These are phyloP conservation scores for Helostoma temminkii DNA, from an alignment of 2,797 vertebrate genomes.

Conservation along the genomic window DNA sequence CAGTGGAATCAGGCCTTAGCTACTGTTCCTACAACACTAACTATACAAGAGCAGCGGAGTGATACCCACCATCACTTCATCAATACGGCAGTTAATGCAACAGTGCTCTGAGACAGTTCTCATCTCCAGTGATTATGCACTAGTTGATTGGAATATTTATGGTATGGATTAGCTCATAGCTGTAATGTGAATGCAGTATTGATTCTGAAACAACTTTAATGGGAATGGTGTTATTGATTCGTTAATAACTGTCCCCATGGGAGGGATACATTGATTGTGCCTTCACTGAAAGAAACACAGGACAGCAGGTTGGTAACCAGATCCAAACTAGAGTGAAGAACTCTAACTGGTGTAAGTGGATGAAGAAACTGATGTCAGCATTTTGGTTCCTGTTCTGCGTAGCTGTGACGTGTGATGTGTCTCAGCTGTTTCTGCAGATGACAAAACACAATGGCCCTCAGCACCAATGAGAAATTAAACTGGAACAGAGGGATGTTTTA, in stretches of 20 bases:
- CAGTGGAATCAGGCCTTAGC: no score
- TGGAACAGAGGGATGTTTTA: constrained; percentile 9
- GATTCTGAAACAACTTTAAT: constrained; percentile 68
- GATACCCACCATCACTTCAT: constrained; percentile 20
- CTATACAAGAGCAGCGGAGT: constrained; percentile 1
- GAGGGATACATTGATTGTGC: constrained; percentile 61
- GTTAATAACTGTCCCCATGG: constrained; percentile 60
- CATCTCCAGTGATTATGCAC: constrained; percentile 54
- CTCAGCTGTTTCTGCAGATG: constrained; percentile 11
- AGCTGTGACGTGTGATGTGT: neutral
- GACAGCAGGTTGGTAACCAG: constrained; percentile 10
- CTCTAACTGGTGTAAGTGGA: neutral
- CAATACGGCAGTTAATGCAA: constrained; percentile 24
- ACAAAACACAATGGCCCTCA: neutral
- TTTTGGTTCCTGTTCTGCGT: neutral
- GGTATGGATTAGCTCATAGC: constrained; percentile 51
- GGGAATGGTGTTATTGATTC: constrained; percentile 68
- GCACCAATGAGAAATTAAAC: constrained; percentile 11
- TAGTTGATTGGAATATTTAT: constrained; percentile 63
- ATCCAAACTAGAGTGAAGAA: neutral
- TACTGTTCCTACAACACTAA: neutral
- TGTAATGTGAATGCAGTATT: constrained; percentile 63
- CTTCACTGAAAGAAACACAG: constrained; percentile 44
- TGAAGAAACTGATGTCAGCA: neutral
- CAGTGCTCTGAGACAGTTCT: neutral